Percentiles rank a stretch among this genome's conserved stretches.
Evolutionary conservation across 2,888 invertebrate genomes (phyloP).

Genomic region (Arrhopalites spinosus): DNA sequence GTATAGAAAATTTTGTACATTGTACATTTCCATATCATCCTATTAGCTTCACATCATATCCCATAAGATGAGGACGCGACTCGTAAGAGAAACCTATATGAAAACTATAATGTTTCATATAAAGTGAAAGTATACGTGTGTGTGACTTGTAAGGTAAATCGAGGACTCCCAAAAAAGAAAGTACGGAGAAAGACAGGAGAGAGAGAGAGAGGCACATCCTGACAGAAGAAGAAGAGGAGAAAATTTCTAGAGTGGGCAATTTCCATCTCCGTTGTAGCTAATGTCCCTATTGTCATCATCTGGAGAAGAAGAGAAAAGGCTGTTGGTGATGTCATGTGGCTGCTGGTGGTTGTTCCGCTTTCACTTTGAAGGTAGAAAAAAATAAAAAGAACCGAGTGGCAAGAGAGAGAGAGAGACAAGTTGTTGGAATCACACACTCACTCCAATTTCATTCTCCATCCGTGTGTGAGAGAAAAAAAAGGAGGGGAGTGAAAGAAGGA

Average conservation of each 20-base stretch:
- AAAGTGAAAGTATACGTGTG: too few relatives aligned
- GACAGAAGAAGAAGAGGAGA: background rate
- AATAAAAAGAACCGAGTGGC: too few relatives aligned
- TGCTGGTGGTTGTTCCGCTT: background rate
- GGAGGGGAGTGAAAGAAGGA: background rate
- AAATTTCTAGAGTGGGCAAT: constrained; percentile 7
- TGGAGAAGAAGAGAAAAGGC: background rate
- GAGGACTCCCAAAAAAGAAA: background rate
- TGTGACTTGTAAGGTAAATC: background rate
- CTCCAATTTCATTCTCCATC: background rate
- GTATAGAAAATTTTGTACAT: background rate
- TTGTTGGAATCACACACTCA: background rate
- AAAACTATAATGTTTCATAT: too few relatives aligned
- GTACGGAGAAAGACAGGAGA: background rate
- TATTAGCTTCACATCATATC: too few relatives aligned
- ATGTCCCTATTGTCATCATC: constrained; percentile 7
- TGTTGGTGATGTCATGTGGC: constrained; percentile 3
- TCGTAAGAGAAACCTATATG: too few relatives aligned
- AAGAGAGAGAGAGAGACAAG: background rate
- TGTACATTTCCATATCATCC: too few relatives aligned
- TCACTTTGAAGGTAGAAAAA: background rate
- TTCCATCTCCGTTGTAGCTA: constrained; percentile 3
- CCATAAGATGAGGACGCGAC: too few relatives aligned
- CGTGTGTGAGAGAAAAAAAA: background rate
- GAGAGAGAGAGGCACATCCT: background rate